A percentile compares a stretch with the other conserved stretches of the same genome.
These are phyloP conservation scores for Epinephelus fuscoguttatus DNA, from an alignment of 2,113 vertebrate genomes.

Conservation along the genomic window DNA sequence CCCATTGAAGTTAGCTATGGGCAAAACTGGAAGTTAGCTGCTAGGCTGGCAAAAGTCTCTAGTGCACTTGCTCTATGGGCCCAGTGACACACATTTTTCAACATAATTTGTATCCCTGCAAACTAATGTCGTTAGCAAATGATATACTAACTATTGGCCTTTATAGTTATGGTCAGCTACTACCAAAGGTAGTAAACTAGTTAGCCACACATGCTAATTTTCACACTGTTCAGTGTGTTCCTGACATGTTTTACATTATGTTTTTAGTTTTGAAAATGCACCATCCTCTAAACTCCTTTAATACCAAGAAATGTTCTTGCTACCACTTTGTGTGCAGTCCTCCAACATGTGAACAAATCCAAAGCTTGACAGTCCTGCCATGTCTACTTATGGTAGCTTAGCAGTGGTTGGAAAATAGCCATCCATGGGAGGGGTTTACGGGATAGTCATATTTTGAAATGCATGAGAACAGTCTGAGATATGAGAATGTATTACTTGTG, in stretches of 20 bases:
- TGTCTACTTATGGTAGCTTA: neutral
- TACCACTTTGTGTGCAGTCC: neutral
- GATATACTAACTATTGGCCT: neutral
- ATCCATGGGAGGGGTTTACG: neutral
- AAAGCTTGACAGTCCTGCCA: too few species aligned
- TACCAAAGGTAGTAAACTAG: neutral
- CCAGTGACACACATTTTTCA: too few species aligned
- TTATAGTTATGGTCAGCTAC: neutral
- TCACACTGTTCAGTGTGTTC: neutral
- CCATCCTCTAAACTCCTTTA: neutral
- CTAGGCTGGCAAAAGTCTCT: too few species aligned
- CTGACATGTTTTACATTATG: neutral
- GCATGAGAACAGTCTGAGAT: neutral
- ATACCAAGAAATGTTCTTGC: neutral
- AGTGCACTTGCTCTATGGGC: too few species aligned
- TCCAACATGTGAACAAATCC: neutral
- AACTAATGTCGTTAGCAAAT: too few species aligned
- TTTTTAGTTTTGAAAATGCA: neutral
- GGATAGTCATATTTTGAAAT: constrained; percentile 1
- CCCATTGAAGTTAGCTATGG: too few species aligned
- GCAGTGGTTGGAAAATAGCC: neutral
- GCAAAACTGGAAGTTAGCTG: too few species aligned
- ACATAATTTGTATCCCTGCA: too few species aligned
- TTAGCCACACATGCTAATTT: neutral
- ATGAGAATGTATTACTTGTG: constrained; percentile 4